phyloP scores from a whole-genome alignment of 2,113 vertebrate genomes.

The Calidris pugnax region DNA sequence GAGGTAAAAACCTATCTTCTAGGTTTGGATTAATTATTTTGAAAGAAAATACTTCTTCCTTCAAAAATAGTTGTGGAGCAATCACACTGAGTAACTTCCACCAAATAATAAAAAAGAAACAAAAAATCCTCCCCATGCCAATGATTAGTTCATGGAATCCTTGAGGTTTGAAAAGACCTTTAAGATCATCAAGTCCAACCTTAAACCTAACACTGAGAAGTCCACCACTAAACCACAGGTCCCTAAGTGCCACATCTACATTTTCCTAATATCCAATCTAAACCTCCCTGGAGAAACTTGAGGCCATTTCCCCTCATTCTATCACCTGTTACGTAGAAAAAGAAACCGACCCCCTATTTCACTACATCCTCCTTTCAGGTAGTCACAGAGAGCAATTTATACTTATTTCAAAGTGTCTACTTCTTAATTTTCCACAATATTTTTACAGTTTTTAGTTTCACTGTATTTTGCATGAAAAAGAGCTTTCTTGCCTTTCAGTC shows the following conservation, averaged over 20 bases:
- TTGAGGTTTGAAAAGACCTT: neutral
- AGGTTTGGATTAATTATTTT: neutral
- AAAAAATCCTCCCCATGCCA: neutral
- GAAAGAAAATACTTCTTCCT: neutral
- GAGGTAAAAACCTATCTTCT: neutral
- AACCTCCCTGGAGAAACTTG: neutral
- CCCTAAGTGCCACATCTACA: neutral
- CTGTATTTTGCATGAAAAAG: neutral
- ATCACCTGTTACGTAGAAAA: neutral
- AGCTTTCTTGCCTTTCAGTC: neutral
- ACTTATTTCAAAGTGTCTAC: neutral
- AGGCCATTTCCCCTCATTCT: rapidly evolving
- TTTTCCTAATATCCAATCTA: neutral
- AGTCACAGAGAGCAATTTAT: neutral
- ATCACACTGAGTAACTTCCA: neutral
- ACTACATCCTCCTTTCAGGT: neutral
- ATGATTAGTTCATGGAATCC: neutral
- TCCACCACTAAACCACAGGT: neutral
- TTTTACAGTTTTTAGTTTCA: neutral
- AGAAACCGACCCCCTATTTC: neutral
- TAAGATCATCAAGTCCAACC: rapidly evolving
- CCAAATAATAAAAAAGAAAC: neutral
- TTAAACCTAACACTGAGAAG: neutral
- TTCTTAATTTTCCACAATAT: neutral
- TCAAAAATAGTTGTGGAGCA: neutral